Conservation (phyloP, 2,888 invertebrate species). For the Gisinianus flammeolus region DNA sequence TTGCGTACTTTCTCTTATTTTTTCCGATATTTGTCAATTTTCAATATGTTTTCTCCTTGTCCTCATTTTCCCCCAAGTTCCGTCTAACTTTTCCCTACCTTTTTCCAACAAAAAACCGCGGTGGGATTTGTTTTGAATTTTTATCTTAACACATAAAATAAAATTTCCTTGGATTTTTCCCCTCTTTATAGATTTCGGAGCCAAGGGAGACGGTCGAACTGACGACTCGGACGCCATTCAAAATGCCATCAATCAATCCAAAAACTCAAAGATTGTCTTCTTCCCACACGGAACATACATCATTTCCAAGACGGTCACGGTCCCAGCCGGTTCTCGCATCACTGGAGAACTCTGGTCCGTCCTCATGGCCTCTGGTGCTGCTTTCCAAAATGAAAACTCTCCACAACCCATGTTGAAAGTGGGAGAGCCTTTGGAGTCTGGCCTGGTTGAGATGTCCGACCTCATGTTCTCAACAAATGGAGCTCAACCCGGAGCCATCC, state of each 20-base stretch:
- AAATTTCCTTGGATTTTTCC: no score
- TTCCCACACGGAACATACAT: slow-evolving; percentile 54
- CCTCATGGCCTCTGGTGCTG: slow-evolving; percentile 51
- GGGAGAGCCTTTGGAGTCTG: slow-evolving; percentile 48
- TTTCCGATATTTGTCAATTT: no score
- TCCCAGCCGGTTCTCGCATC: slow-evolving; percentile 49
- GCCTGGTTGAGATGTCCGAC: slow-evolving; percentile 52
- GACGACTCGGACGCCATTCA: slow-evolving; percentile 55
- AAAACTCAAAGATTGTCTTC: slow-evolving; percentile 49
- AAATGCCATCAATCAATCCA: slow-evolving; percentile 46
- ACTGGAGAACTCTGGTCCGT: slow-evolving; percentile 54
- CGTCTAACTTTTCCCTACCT: no score
- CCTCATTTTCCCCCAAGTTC: no score
- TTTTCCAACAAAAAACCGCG: no score
- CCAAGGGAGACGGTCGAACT: slow-evolving; percentile 50
- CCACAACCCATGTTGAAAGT: slow-evolving; percentile 53
- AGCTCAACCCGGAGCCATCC: slow-evolving; percentile 52
- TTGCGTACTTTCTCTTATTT: no score
- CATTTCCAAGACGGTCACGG: slow-evolving; percentile 47
- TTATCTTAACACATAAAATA: no score
- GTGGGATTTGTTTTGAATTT: no score
- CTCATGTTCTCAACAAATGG: slow-evolving; percentile 53
- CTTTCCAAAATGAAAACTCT: slow-evolving; percentile 45
- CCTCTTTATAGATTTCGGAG: slow-evolving; percentile 51
- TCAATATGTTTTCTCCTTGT: no score